A percentile compares a stretch with the other conserved stretches of the same genome.
phyloP scores from a whole-genome alignment of 2,113 vertebrate species.

The Falcunculus frontatus region DNA sequence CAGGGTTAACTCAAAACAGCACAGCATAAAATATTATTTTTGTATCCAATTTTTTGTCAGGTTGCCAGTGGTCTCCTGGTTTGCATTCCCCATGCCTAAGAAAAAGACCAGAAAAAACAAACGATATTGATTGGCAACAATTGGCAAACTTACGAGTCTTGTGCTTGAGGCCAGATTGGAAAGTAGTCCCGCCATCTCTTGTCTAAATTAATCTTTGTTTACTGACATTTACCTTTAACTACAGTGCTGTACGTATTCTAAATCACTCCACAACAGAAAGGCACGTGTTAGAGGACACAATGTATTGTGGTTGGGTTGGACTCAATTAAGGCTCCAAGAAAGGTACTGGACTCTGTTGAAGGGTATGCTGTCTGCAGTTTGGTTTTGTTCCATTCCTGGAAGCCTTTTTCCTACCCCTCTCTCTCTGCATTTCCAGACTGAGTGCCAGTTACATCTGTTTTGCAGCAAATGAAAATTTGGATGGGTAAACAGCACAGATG shows the following conservation, averaged over 20 bases:
- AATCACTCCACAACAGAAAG: background rate
- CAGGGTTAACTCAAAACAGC: background rate
- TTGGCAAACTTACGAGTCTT: background rate
- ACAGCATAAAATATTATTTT: background rate
- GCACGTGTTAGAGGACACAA: background rate
- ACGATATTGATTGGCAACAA: rapidly evolving
- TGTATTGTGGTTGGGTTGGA: background rate
- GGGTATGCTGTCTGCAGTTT: background rate
- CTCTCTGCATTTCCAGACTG: background rate
- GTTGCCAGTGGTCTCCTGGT: background rate
- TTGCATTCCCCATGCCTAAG: background rate
- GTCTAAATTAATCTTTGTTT: slow-evolving; percentile 1
- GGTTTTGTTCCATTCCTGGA: background rate
- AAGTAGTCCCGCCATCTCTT: background rate
- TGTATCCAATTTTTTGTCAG: background rate
- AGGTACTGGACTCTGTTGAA: background rate
- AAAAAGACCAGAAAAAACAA: background rate
- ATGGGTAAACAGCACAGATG: background rate
- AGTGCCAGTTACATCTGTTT: background rate
- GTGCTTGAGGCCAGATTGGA: background rate
- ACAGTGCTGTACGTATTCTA: background rate
- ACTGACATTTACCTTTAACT: background rate
- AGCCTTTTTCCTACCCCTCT: background rate
- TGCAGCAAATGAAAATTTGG: background rate
- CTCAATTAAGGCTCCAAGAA: background rate